phyloP scores from a whole-genome alignment of 2,888 invertebrate species.

The Eutolmus rufibarbis region DNA sequence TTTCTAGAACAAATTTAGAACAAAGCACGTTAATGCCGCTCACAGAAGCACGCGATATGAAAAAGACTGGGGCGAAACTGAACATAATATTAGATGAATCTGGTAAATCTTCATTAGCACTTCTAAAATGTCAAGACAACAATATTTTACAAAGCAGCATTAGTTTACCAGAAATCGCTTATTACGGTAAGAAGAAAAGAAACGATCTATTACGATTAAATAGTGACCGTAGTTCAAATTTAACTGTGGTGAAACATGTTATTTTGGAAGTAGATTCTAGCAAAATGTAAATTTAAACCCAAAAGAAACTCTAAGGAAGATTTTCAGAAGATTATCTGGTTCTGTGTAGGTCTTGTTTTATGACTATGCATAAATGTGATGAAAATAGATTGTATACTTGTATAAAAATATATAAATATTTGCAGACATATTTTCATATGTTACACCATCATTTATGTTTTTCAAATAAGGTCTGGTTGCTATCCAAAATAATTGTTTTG shows the following conservation, averaged over 20 bases:
- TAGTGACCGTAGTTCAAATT: conserved; percentile 8
- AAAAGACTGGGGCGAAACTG: neutral
- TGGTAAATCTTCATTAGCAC: neutral
- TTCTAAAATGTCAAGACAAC: neutral
- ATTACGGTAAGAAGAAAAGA: neutral
- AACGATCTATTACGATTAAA: neutral
- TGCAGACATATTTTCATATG: neutral
- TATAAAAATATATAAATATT: neutral
- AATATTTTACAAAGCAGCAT: conserved; percentile 20
- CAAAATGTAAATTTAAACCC: neutral
- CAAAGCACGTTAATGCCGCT: neutral
- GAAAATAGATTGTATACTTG: neutral
- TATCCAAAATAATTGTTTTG: neutral
- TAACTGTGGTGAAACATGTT: conserved; percentile 3
- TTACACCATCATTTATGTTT: neutral
- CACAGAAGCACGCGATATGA: neutral
- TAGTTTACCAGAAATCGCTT: conserved; percentile 33
- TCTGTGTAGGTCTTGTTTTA: neutral
- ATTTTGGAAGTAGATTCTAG: conserved; percentile 5
- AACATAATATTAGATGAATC: conserved; percentile 22
- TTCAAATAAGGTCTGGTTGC: neutral
- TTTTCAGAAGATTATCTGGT: neutral
- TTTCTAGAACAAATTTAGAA: neutral
- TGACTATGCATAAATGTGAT: neutral
- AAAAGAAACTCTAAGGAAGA: neutral